phyloP scores from a whole-genome alignment of 2,797 vertebrate genomes.

The Leucoraja ocellata region DNA sequence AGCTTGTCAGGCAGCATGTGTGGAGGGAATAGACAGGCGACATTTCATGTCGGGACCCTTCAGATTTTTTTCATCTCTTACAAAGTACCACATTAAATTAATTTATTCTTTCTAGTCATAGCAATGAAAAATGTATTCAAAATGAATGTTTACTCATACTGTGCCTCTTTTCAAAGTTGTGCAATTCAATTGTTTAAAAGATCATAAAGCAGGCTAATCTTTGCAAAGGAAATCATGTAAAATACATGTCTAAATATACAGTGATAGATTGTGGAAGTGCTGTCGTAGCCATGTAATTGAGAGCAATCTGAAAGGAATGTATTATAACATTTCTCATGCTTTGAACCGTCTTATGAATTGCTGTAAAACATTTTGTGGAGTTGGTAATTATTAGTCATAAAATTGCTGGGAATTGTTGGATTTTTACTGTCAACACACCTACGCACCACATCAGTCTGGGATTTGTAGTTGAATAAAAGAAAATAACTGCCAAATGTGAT shows the following conservation, averaged over 20 bases:
- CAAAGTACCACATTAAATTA: background rate
- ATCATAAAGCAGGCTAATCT: background rate
- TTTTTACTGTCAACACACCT: background rate
- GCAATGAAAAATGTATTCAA: background rate
- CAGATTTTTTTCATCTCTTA: background rate
- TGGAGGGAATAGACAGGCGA: too few relatives aligned
- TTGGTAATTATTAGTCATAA: background rate
- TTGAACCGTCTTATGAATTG: background rate
- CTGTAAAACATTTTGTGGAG: background rate
- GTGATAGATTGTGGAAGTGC: background rate
- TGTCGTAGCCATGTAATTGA: background rate
- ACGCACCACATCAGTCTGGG: background rate
- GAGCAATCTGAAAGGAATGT: background rate
- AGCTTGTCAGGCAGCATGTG: too few relatives aligned
- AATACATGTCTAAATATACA: background rate
- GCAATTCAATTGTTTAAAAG: background rate
- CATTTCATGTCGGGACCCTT: too few relatives aligned
- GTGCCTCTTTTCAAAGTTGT: background rate
- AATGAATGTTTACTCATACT: background rate
- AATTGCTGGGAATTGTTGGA: background rate
- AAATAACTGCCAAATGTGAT: background rate
- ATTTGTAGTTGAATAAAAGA: background rate
- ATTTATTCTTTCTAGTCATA: background rate
- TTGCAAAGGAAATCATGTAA: background rate
- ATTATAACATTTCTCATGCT: background rate